Base-by-base conservation (phyloP, 2,113 vertebrate genomes). In the Cryptoleucopteryx plumbea region DNA sequence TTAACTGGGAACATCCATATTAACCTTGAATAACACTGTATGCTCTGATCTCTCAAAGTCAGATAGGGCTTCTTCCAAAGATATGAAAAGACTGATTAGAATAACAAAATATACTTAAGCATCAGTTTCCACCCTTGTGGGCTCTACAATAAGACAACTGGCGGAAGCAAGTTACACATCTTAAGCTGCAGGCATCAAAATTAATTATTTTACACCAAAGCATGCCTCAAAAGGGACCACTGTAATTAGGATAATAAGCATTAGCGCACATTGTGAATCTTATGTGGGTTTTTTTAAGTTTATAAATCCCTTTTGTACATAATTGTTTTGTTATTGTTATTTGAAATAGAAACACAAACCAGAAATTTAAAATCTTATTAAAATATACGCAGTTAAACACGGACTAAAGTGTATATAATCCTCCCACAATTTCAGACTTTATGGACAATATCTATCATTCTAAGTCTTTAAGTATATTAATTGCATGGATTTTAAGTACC, bases 211-310 rank as follows among this genome's bases (percentile, higher is more conserved):
- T 86, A 86, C 58, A 86, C 71, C 65, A 94, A 92, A 78, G 71
- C 61, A 66, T 90, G 50, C 74, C 93, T 95, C 96, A 95, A 43
- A 97, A 93, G 96, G 90, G 91, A 93, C 72, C 26, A 48, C 50
- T 90, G 59, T 96, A 96, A 96, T 96, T 96, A 95, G 72, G 68
- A 95, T 94, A 96, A 96, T 94, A 86, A 97, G 72, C 93, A 94
- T 90, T 88, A 95, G 53, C 32, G n/a, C 45, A 78, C 11, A 71
- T 87, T 21, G 20, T 86, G 74, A 95, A 94, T 95, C 91, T 95
- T 95, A 93, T 58, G 43, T 45, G 3, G 16, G 6, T 2, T 3
- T 43, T 85, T 94, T 93, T 29, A 81, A 61, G 67, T 96, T 96
- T 88, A 93, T 81, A 97, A 90, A 97, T 93, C 91, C 90, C 91